Evolutionary conservation across 37 sponge, comb jelly and placozoan species (phyloP).

Genomic region (Spongilla lacustris): DNA sequence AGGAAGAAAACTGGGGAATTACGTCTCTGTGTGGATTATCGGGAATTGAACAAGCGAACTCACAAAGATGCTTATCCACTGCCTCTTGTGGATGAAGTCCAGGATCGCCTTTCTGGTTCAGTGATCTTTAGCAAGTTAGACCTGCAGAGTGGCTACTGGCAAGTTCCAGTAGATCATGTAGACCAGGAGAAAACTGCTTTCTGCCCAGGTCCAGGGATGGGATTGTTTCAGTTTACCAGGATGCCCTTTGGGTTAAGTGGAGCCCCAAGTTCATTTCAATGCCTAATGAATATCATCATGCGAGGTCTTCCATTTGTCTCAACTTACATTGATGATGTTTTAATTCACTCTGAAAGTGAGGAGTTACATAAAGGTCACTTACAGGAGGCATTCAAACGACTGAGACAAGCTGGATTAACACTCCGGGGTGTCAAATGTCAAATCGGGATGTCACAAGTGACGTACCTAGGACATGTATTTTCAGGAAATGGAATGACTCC

Average conservation of each 20-base stretch:
- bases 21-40: conserved; percentile 7
- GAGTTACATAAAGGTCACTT: conserved; percentile 40
- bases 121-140: conserved; percentile 47
- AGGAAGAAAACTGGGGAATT: conserved; percentile 10
- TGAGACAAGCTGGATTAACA: conserved; percentile 58
- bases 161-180: conserved; percentile 44
- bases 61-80: conserved; percentile 22
- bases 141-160: conserved; percentile 60
- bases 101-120: conserved; percentile 43
- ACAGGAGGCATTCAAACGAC: conserved; percentile 54
- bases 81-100: conserved; percentile 50
- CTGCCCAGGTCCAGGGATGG: conserved; percentile 63
- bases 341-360: conserved; percentile 22
- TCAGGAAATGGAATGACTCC: conserved; percentile 55
- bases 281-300: conserved; percentile 55
- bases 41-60: conserved; percentile 4
- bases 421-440: conserved; percentile 55
- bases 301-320: conserved; percentile 50
- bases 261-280: conserved; percentile 61
- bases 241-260: conserved; percentile 63
- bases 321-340: conserved; percentile 55
- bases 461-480: conserved; percentile 57
- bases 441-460: conserved; percentile 37
- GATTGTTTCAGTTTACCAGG: conserved; percentile 52
- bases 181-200: conserved; percentile 56